Base-by-base conservation (phyloP, 2,888 invertebrate species). In the Idaea dimidiata region DNA sequence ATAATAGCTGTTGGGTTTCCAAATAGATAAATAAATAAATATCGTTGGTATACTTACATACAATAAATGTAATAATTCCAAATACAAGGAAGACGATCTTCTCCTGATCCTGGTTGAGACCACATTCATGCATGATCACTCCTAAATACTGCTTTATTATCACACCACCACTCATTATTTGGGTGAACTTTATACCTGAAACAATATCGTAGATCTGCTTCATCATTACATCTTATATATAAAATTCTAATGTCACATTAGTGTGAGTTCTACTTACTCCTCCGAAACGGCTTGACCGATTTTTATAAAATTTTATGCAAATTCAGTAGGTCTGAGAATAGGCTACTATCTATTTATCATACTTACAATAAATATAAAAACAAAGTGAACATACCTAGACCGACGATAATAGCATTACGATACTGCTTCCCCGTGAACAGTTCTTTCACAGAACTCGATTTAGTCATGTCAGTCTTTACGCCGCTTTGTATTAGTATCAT, bases 341-440 rank as follows among this genome's bases (percentile, higher is more conserved):
- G n/a, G n/a, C n/a, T n/a, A n/a, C n/a, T n/a, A n/a, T n/a, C n/a
- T n/a, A n/a, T n/a, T n/a, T n/a, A n/a, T n/a, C n/a, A n/a, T 43
- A 24, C 24, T 24, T 24, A 7, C 4, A 56, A 18, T 56, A 18
- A 56, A 14, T 14, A 16, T 18, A 56, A 56, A 17, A 17, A 24
- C 24, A 24, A 3, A 24, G 24, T 24, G 24, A 24, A 1, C 18
- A 17, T 56, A 93, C 93, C 92, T 43, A 78, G 71, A 32, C 88
- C 78, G 57, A 92, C 87, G 32, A 88, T 70, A n/a, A 93, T 73
- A 7, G 90, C 89, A 60, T 83, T 88, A 32, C 93, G 80, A 62
- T 94, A 94, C 57, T 91, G 93, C 0, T 70, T 75, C 1, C 93
- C 93, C 0, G 78, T 76, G 61, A 94, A 88, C 0, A 94, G 77